Percentiles rank a stretch among this genome's conserved stretches.
phyloP scores from a whole-genome alignment of 2,888 invertebrate species.

The Adela reaumurella region DNA sequence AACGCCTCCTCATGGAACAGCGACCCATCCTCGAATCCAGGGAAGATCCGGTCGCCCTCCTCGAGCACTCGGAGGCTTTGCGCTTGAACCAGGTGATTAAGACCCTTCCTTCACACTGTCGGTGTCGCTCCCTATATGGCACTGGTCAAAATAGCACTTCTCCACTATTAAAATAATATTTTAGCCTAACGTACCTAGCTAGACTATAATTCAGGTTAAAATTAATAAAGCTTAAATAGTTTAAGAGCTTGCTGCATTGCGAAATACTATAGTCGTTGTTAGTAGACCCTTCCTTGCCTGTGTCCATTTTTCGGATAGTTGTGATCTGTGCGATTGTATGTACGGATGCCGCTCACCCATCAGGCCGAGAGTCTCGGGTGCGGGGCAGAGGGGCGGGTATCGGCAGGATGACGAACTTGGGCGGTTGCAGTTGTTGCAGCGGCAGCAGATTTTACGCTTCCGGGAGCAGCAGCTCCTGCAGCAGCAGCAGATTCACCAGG shows the following conservation, averaged over 20 bases:
- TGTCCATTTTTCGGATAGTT: too few relatives aligned
- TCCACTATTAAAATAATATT: too few relatives aligned
- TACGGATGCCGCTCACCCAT: too few relatives aligned
- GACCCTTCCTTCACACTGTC: background rate
- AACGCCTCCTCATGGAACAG: conserved; percentile 71
- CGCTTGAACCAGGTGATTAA: conserved; percentile 37
- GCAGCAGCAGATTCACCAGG: conserved; percentile 2
- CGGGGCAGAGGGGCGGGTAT: too few relatives aligned
- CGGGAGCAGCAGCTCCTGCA: background rate
- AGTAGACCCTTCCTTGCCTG: too few relatives aligned
- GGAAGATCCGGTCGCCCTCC: conserved; percentile 33
- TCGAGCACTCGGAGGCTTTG: conserved; percentile 37
- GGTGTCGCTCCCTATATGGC: background rate
- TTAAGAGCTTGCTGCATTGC: too few relatives aligned
- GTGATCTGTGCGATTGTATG: too few relatives aligned
- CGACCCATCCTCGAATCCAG: conserved; percentile 66
- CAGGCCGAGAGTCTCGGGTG: too few relatives aligned
- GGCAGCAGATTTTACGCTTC: conserved; percentile 15
- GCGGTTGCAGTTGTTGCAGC: conserved; percentile 19
- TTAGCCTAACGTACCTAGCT: too few relatives aligned
- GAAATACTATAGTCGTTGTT: too few relatives aligned
- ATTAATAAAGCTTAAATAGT: too few relatives aligned
- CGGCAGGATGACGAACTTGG: conserved; percentile 28
- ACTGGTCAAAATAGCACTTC: background rate
- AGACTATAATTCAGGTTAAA: too few relatives aligned